phyloP scores from a whole-genome alignment of 2,888 invertebrate genomes.

The Cantharis lateralis region DNA sequence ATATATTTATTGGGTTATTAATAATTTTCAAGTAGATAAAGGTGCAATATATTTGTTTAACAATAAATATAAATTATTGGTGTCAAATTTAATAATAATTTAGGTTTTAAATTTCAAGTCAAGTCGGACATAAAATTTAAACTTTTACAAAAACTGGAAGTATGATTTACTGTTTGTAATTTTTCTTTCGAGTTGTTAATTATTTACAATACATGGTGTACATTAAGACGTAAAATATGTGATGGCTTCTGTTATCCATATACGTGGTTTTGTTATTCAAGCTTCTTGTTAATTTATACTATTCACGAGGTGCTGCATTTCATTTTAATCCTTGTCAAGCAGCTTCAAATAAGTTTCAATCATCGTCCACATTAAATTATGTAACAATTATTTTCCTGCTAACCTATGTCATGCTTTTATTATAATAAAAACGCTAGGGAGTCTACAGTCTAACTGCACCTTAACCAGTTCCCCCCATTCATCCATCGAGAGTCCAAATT shows the following conservation, averaged over 20 bases:
- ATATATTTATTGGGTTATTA: conserved; percentile 16
- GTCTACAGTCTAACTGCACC: not conserved
- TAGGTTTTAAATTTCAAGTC: not conserved
- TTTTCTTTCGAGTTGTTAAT: not conserved
- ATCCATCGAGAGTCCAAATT: too few relatives aligned
- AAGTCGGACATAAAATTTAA: not conserved
- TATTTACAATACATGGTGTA: not conserved
- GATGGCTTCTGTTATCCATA: conserved; percentile 25
- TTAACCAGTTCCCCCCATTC: not conserved
- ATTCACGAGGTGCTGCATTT: conserved; percentile 46
- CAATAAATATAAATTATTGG: not conserved
- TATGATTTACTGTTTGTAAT: not conserved
- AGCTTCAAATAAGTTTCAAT: conserved; percentile 41
- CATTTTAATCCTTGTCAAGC: conserved; percentile 48
- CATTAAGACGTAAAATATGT: conserved; percentile 14
- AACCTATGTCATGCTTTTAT: not conserved
- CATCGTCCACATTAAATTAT: conserved; percentile 39
- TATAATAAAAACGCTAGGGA: not conserved
- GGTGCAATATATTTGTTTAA: conserved; percentile 10
- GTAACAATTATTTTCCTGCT: conserved; percentile 44
- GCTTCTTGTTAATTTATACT: conserved; percentile 48
- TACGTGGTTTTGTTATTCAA: conserved; percentile 41
- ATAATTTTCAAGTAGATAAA: conserved; percentile 12
- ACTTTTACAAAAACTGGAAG: not conserved
- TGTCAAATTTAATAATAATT: conserved; percentile 1